Evolutionary conservation across 2,888 invertebrate genomes (phyloP), one percentile per base, ranked within the genome.

Genomic region (Phrixothrix hirtus): DNA sequence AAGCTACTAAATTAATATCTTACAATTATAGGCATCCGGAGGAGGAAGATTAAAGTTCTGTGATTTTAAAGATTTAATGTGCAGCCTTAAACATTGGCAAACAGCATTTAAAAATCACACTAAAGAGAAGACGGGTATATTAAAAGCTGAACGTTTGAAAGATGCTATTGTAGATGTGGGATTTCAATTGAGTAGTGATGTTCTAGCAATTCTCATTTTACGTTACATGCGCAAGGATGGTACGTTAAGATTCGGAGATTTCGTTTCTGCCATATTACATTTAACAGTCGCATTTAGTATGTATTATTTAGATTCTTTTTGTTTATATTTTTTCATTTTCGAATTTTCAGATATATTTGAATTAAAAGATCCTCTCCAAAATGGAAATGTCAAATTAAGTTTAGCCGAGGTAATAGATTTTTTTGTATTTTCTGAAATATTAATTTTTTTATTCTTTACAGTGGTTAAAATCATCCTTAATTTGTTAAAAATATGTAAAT

Each of bases 171-270:
- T 85, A 13, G 93, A 94, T 77, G 88, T 94, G 10, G 94, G 95
- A 2, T 95, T 94, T 70, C 88, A 90, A 65, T 77, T 95, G 15
- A 92, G 88, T 63, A 89, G 90, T 50, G 88, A 90, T 55, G 89
- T 92, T 16, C 79, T 95, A 70, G 87, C 89, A 4, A 83, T 91
- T 37, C 79, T 95, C 5, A 87, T 93, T 54, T 79, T 94, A 57
- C 81, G 92, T 56, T 94, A 93, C 66, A 94, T 94, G 88, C 82
- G 94, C 59, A 94, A 94, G 73, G 95, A 95, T 72, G 94, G 94
- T 27, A 94, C 93, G 46, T 79, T 95, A 32, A 79, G 95, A 61
- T 91, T 95, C 68, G 94, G 94, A 6, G 95, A 95, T 74, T 95
- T 94, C 71, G 93, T 94, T 1, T 90, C 91, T 0, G 89, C 92